Percentiles rank a stretch among this genome's conserved stretches.
Conservation (phyloP, 2,888 invertebrate genomes). For the Hartigia nigra region DNA sequence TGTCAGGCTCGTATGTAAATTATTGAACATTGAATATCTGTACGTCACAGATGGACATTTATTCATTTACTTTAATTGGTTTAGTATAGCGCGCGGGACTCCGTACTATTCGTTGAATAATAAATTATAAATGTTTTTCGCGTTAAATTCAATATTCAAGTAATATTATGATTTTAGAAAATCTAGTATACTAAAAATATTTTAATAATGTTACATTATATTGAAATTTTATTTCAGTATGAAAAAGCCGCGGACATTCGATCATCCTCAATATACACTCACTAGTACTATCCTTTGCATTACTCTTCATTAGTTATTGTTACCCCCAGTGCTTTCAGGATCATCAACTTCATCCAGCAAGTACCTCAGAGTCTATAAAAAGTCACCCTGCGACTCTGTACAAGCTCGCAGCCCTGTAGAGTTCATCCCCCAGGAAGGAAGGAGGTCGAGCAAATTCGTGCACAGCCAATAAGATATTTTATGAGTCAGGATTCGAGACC, state of each 20-base stretch:
- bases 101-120: too few relatives aligned
- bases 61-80: too few relatives aligned
- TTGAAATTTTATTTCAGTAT: not conserved
- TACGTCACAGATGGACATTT: too few relatives aligned
- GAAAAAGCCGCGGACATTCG: not conserved
- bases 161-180: too few relatives aligned
- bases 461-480: conserved; percentile 43
- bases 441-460: conserved; percentile 8
- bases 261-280: not conserved
- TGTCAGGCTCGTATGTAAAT: too few relatives aligned
- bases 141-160: too few relatives aligned
- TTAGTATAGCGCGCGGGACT: too few relatives aligned
- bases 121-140: too few relatives aligned
- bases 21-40: too few relatives aligned
- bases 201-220: too few relatives aligned
- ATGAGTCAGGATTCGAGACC: conserved; percentile 42
- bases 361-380: not conserved
- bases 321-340: not conserved
- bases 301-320: not conserved
- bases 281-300: not conserved
- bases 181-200: too few relatives aligned
- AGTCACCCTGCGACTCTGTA: not conserved
- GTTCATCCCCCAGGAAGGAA: not conserved
- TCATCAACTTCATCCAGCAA: not conserved
- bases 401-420: not conserved